Conservation (phyloP, 2,113 vertebrate genomes). For the Alectura lathami region DNA sequence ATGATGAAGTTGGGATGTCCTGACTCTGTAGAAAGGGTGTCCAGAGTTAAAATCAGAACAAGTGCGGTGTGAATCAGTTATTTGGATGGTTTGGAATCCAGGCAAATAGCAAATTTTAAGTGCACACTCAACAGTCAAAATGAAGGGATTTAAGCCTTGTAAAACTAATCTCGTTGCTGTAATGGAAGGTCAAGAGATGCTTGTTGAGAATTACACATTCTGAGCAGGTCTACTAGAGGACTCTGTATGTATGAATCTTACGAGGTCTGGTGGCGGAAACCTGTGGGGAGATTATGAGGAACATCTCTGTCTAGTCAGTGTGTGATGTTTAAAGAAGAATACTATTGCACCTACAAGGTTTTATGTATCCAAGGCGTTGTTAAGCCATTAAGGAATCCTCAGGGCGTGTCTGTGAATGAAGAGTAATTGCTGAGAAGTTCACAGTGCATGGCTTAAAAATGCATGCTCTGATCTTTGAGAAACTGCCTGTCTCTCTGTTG, state of each 20-base stretch:
- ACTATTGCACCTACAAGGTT: background rate
- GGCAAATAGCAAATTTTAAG: background rate
- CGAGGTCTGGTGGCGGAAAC: background rate
- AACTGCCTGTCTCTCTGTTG: background rate
- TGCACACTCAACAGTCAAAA: background rate
- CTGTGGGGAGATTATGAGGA: background rate
- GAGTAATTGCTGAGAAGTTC: background rate
- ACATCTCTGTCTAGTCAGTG: background rate
- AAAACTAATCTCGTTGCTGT: background rate
- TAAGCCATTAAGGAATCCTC: background rate
- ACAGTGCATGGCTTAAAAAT: background rate
- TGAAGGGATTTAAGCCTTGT: background rate
- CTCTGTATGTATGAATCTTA: background rate
- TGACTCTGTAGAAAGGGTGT: background rate
- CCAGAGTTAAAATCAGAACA: background rate
- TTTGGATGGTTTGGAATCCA: background rate
- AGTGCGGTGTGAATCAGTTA: background rate
- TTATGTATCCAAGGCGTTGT: rapidly evolving
- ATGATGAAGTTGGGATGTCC: background rate
- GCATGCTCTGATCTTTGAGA: background rate
- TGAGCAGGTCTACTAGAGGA: background rate
- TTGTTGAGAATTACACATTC: background rate
- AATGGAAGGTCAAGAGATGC: background rate
- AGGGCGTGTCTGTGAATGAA: background rate
- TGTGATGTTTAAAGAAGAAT: background rate